Base-by-base conservation (phyloP, 1,140 invertebrate species). In the Helicoverpa zea region DNA sequence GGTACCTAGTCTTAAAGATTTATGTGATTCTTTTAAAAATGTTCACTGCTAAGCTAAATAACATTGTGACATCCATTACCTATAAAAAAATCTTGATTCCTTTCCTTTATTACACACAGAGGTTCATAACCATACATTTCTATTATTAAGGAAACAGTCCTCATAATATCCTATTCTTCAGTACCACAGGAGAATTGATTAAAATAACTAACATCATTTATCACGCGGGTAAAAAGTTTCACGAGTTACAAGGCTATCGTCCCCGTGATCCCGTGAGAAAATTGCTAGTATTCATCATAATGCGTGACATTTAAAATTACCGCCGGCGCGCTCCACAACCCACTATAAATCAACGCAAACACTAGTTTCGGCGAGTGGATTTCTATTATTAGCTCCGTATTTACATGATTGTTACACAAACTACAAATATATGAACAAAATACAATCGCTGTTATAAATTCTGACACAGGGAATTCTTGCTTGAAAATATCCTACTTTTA, bases 201-300 rank as follows among this genome's bases (percentile, higher is more conserved):
- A 51, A 76, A 77, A 64, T 77, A 77, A 77, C 59, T 77, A 64
- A 64, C 29, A 66, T 35, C 49, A 77, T 77, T 77, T 77, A 77
- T 77, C 75, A 64, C 43, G 59, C 59, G 61, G 59, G 61, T 77
- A 77, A 81, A 81, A 81, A 61, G 66, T 59, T 81, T 78, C 58
- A 77, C 63, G 82, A 89, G 88, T 90, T 88, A 89, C 85, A 86
- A 83, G 84, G 89, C 85, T 94, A 94, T 92, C 88, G 87, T 87
- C 81, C 82, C 87, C 75, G 82, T 87, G 88, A 85, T 90, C 87
- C 89, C 91, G 89, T 87, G 90, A 93, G 92, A 92, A 93, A 93
- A 94, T 94, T 94, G 92, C 91, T 88, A 90, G 91, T 93, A 93
- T 94, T 94, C 90, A 94, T 94, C 92, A 94, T 92, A 92, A 93